Evolutionary conservation across 2,888 invertebrate genomes (phyloP), one percentile per base, ranked within the genome.

Genomic region (Aphodius granarius): DNA sequence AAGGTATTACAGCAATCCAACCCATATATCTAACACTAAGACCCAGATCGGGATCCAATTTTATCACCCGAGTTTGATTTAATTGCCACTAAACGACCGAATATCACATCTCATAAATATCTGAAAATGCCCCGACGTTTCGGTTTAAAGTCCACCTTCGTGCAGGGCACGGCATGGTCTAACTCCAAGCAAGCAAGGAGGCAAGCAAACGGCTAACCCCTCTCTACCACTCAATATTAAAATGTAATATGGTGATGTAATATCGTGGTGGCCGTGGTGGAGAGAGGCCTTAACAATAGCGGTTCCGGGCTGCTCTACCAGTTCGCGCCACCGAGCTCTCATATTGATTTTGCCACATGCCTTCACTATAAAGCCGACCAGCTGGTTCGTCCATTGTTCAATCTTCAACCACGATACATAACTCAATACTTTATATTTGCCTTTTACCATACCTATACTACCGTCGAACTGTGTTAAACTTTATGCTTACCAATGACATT

Each of bases 231-330:
- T 78, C 77, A 76, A 79, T 79, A 79, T 78, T 78, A 80, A 77
- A 76, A 79, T 77, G 78, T 79, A 78, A 78, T 77, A 79, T 78
- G 77, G 78, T 76, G 77, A 79, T 79, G 79, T 79, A 79, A 81
- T 81, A 80, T 79, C 77, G 77, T 80, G 78, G 80, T 78, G 78
- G 79, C 80, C 79, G 79, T 79, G 79, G 75, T 79, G 79, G 6
- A 13, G 43, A 43, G 77, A 80, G 81, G 78, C 81, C 80, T 82
- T 83, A 84, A 85, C 85, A 85, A 85, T 84, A 82, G 84, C 82
- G 81, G 85, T 86, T 85, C 85, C 85, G 85, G 85, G 81, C 84
- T 85, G 82, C 81, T 83, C 83, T 85, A 83, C 83, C 79, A 85
- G 86, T 84, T 82, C 83, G 85, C 85, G 86, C 84, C 83, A 83